Percentiles rank a stretch among this genome's conserved stretches.
These are phyloP conservation scores for Drosophila chauvacae DNA, from an alignment of 1,140 invertebrate genomes.

Conservation along the genomic window DNA sequence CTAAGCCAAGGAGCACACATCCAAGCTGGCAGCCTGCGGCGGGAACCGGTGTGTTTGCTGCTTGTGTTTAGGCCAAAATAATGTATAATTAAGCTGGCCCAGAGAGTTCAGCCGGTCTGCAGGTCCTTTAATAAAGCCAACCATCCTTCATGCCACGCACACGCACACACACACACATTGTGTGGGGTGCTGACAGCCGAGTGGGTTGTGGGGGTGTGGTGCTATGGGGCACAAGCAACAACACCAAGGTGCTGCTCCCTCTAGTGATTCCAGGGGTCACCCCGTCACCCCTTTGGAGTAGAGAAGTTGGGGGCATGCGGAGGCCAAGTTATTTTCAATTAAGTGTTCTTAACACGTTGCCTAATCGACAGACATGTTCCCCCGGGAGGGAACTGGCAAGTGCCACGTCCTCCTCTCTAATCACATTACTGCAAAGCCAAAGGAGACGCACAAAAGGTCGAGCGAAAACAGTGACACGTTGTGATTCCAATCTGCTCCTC, in stretches of 20 bases:
- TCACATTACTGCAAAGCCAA: constrained; percentile 43
- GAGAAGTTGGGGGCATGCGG: constrained; percentile 2
- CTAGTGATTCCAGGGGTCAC: constrained; percentile 9
- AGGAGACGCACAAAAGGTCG: constrained; percentile 43
- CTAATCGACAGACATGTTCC: constrained; percentile 49
- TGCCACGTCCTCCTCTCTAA: constrained; percentile 27
- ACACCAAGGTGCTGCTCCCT: not conserved
- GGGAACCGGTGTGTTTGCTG: constrained; percentile 19
- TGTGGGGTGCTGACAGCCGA: constrained; percentile 26
- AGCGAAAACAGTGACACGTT: constrained; percentile 32
- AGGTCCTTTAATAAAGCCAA: constrained; percentile 54
- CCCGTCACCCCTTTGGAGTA: constrained; percentile 9
- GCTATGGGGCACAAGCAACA: not conserved
- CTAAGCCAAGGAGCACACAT: constrained; percentile 4
- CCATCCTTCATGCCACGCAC: constrained; percentile 51
- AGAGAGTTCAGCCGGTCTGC: constrained; percentile 24
- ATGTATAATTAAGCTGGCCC: constrained; percentile 57
- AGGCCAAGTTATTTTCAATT: constrained; percentile 58
- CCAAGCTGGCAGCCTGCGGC: constrained; percentile 14
- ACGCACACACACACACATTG: constrained; percentile 31
- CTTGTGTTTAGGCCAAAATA: constrained; percentile 54
- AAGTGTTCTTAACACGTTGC: constrained; percentile 54
- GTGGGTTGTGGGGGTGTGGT: not conserved
- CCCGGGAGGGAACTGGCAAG: constrained; percentile 22
- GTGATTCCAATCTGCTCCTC: constrained; percentile 23